phyloP scores from a whole-genome alignment of 2,797 vertebrate species.

The Alosa sapidissima region DNA sequence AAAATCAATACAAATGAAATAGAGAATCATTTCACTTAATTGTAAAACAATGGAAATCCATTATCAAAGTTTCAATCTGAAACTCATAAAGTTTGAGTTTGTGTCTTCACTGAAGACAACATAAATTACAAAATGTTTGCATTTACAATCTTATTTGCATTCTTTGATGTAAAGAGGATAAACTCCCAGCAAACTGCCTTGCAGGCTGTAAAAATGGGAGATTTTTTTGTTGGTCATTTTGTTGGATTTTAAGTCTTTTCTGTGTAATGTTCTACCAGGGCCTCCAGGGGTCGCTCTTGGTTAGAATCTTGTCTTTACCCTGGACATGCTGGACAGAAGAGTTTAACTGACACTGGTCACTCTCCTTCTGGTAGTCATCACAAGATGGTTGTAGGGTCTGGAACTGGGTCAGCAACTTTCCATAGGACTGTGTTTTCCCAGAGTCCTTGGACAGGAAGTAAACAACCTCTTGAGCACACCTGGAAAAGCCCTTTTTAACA shows the following conservation, averaged over 20 bases:
- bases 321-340: constrained; percentile 8
- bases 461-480: constrained; percentile 51
- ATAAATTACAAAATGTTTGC: neutral
- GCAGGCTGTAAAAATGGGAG: neutral
- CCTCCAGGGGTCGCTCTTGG: constrained; percentile 12
- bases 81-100: neutral
- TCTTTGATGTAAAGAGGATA: neutral
- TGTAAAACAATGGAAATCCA: neutral
- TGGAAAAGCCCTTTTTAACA: constrained; percentile 35
- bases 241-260: neutral
- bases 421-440: constrained; percentile 34
- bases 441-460: constrained; percentile 50
- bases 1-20: neutral
- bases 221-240: neutral
- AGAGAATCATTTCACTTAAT: neutral
- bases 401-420: constrained; percentile 40
- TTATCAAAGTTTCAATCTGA: neutral
- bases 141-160: too few relatives aligned
- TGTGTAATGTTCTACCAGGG: constrained; percentile 31
- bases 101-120: neutral
- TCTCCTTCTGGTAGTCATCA: neutral
- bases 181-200: neutral
- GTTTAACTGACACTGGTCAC: constrained; percentile 46
- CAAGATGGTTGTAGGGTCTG: constrained; percentile 20
- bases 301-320: constrained; percentile 8